phyloP scores from a whole-genome alignment of 2,888 invertebrate species.

The Acronicta psi region DNA sequence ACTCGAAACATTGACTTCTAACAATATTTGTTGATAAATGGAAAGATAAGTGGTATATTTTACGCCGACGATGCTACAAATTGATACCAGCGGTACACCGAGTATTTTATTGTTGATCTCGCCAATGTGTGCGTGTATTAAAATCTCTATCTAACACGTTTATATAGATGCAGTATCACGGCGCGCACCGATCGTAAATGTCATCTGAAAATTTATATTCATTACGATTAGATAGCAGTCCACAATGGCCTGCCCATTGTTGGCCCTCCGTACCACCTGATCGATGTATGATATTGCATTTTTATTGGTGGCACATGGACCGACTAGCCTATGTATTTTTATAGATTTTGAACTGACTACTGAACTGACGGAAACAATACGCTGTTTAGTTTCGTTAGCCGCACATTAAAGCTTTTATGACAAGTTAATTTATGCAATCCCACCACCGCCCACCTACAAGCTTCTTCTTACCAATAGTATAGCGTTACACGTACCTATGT shows the following conservation, averaged over 20 bases:
- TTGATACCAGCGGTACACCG: conserved; percentile 71
- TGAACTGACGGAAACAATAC: conserved; percentile 66
- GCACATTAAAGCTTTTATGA: conserved; percentile 76
- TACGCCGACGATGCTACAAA: conserved; percentile 77
- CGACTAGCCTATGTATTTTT: conserved; percentile 58
- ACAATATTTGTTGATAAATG: conserved; percentile 76
- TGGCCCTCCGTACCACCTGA: conserved; percentile 79
- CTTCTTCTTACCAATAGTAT: conserved; percentile 69
- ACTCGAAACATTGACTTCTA: conserved; percentile 57
- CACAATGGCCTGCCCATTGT: conserved; percentile 84
- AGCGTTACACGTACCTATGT: conserved; percentile 71
- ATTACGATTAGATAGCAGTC: conserved; percentile 87
- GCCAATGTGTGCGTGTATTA: conserved; percentile 77
- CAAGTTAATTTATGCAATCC: conserved; percentile 79
- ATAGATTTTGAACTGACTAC: conserved; percentile 69
- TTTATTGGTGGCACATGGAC: conserved; percentile 77
- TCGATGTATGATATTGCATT: conserved; percentile 85
- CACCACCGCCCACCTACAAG: conserved; percentile 73
- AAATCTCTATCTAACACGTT: conserved; percentile 79
- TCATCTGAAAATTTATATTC: conserved; percentile 89
- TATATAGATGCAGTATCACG: conserved; percentile 84
- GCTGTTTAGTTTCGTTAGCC: conserved; percentile 70
- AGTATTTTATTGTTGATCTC: conserved; percentile 71
- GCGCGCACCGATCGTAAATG: conserved; percentile 87
- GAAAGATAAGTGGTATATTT: conserved; percentile 73